A percentile compares a stretch with the other conserved stretches of the same genome.
These are phyloP conservation scores for Heliocidaris erythrogramma DNA, from an alignment of 35 echinoderm and acorn worm species.

Conservation along the genomic window DNA sequence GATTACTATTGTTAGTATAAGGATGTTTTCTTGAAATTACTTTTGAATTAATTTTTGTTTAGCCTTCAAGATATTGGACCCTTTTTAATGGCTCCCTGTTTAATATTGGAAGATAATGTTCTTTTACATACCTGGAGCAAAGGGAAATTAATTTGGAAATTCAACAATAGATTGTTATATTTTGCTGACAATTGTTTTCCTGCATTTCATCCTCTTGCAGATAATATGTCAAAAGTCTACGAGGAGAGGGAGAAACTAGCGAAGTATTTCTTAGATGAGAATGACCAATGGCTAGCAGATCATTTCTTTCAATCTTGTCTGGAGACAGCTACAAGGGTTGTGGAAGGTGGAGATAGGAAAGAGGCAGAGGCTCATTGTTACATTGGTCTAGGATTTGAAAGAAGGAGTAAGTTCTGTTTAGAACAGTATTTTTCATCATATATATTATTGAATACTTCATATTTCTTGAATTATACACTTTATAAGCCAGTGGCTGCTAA, in stretches of 20 bases:
- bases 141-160: too few species aligned
- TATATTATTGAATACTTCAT: background rate
- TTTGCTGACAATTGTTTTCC: background rate
- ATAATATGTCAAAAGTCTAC: conserved; percentile 82
- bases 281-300: conserved; percentile 84
- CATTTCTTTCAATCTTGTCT: conserved; percentile 94
- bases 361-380: conserved; percentile 95
- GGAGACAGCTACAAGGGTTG: conserved; percentile 70
- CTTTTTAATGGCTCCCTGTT: too few species aligned
- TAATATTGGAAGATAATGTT: too few species aligned
- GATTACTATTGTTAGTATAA: too few species aligned
- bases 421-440: background rate
- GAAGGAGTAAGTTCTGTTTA: conserved; percentile 77
- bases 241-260: conserved; percentile 73
- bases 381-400: conserved; percentile 93
- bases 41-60: too few species aligned
- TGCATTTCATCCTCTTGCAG: conserved; percentile 43
- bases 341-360: conserved; percentile 64
- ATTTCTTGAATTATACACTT: too few species aligned
- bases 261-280: conserved; percentile 74
- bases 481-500: too few species aligned
- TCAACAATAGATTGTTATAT: too few species aligned
- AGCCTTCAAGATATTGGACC: too few species aligned
- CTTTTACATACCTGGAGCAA: too few species aligned
- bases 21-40: too few species aligned